Percentiles rank a stretch among this genome's conserved stretches.
Evolutionary conservation across 1,140 invertebrate genomes (phyloP).

Genomic region (Drosophila carrolli): DNA sequence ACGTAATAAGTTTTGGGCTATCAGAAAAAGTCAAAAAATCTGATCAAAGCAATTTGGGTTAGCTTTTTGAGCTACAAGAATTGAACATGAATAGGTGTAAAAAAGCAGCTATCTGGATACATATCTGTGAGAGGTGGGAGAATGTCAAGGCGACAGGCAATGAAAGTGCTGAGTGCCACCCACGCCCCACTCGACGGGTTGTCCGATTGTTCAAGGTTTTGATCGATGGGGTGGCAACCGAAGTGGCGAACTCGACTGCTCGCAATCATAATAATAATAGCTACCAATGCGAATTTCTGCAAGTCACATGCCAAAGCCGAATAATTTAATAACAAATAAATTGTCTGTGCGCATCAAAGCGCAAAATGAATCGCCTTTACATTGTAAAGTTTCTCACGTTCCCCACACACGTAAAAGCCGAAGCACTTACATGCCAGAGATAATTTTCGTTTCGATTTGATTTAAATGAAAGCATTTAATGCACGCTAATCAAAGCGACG

Average conservation of each 20-base stretch:
- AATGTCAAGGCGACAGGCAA: conserved; percentile 40
- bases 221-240: conserved; percentile 57
- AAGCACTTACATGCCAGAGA: conserved; percentile 4
- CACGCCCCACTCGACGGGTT: conserved; percentile 52
- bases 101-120: not conserved
- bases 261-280: conserved; percentile 45
- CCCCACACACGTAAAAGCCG: conserved; percentile 17
- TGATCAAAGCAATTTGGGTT: not conserved
- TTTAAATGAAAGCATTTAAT: conserved; percentile 83
- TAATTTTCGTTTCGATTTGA: conserved; percentile 70
- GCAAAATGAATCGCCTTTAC: conserved; percentile 65
- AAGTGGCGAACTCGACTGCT: conserved; percentile 25
- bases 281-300: conserved; percentile 52
- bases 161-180: conserved; percentile 53
- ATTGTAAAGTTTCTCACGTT: conserved; percentile 78
- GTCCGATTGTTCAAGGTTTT: conserved; percentile 55
- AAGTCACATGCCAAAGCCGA: conserved; percentile 73
- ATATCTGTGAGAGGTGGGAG: conserved; percentile 8
- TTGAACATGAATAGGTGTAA: not conserved
- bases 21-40: too few relatives aligned
- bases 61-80: not conserved
- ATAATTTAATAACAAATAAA: conserved; percentile 82
- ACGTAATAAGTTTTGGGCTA: too few relatives aligned
- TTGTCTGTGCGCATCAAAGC: conserved; percentile 78
- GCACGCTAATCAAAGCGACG: conserved; percentile 78